A percentile compares a stretch with the other conserved stretches of the same genome.
phyloP scores from a whole-genome alignment of 2,113 vertebrate genomes.

The Mus musculus region GRCm39 chr5:148809501-148810000 shows the following conservation, averaged over 20 bases:
- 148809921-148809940: neutral
- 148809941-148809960: neutral
- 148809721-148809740: neutral
- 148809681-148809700: neutral
- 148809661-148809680: slow-evolving; percentile 23
- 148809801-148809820: neutral
- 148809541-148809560: neutral
- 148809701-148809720: neutral
- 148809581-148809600: neutral
- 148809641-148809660: neutral
- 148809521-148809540: neutral
- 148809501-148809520: neutral
- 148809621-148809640: neutral
- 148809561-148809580: neutral
- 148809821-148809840: too few species aligned
- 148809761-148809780: neutral
- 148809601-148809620: neutral
- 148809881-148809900: neutral
- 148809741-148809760: neutral
- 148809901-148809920: slow-evolving; percentile 42
- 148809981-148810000: neutral
- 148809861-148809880: neutral
- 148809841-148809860: too few species aligned
- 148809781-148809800: neutral
- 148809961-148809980: neutral